Percentiles rank a stretch among this genome's conserved stretches.
phyloP scores from a whole-genome alignment of 2,113 vertebrate species.

The Perognathus longimembris region DNA sequence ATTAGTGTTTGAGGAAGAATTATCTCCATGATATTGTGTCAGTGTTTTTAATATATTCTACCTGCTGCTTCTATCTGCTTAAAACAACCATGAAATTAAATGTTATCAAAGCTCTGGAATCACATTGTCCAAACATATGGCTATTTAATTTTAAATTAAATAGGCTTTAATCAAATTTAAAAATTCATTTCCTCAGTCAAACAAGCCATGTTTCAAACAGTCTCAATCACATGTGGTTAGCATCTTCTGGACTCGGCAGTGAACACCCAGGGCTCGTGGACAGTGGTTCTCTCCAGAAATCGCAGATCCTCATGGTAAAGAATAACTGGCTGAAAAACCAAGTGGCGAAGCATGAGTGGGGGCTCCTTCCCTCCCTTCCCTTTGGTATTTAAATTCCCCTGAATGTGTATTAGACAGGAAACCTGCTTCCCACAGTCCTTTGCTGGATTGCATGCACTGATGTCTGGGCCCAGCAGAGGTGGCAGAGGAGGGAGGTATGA shows the following conservation, averaged over 20 bases:
- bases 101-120: neutral
- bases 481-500: neutral
- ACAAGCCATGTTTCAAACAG: neutral
- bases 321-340: neutral
- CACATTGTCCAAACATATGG: neutral
- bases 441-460: neutral
- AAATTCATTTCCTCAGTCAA: neutral
- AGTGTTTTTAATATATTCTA: neutral
- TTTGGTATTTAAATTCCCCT: neutral
- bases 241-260: neutral
- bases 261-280: neutral
- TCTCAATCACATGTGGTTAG: accelerated
- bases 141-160: slow-evolving; percentile 37
- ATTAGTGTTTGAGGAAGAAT: neutral
- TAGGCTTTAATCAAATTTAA: neutral
- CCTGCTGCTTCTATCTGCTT: neutral
- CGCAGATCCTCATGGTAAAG: neutral
- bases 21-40: neutral
- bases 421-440: neutral
- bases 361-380: neutral
- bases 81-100: slow-evolving; percentile 11
- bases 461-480: too few relatives aligned
- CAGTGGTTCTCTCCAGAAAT: neutral
- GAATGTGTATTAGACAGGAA: neutral
- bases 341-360: too few relatives aligned